These are phyloP conservation scores for Nomada lathburiana DNA, from an alignment of 2,888 invertebrate species.

Conservation along the genomic window DNA sequence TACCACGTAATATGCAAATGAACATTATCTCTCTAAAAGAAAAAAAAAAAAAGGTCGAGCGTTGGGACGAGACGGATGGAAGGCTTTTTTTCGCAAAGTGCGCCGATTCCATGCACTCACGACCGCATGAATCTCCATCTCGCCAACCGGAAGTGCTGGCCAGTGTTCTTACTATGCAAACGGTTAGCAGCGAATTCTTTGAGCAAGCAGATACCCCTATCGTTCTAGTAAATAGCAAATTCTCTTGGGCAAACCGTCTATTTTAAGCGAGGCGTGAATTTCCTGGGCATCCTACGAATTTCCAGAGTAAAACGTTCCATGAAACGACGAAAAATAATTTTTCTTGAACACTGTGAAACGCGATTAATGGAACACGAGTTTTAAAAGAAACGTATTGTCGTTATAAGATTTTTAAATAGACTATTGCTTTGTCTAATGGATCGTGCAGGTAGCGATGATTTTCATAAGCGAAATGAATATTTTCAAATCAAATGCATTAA, in stretches of 20 bases:
- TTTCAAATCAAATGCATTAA: background rate
- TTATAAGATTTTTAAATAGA: too few species aligned
- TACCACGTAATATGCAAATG: constrained; percentile 77
- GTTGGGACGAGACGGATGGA: constrained; percentile 33
- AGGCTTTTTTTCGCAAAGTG: constrained; percentile 9
- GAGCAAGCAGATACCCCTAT: background rate
- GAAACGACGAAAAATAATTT: background rate
- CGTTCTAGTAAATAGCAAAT: background rate
- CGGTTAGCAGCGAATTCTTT: constrained; percentile 1
- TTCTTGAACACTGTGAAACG: too few species aligned
- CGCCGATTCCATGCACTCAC: background rate
- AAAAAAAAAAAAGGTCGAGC: constrained; percentile 40
- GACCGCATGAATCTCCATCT: constrained; percentile 13
- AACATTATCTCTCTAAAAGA: constrained; percentile 58
- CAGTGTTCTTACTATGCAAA: background rate
- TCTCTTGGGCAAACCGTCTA: background rate
- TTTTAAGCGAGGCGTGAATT: background rate
- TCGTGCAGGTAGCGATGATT: too few species aligned
- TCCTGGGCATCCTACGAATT: too few species aligned
- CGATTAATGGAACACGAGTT: too few species aligned
- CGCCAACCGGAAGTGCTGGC: constrained; percentile 19
- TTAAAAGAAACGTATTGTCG: too few species aligned
- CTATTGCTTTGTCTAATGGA: too few species aligned
- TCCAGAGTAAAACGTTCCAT: too few species aligned
- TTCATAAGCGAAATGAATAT: background rate